phyloP scores from a whole-genome alignment of 2,797 vertebrate genomes.

The Gymnocypris eckloni region DNA sequence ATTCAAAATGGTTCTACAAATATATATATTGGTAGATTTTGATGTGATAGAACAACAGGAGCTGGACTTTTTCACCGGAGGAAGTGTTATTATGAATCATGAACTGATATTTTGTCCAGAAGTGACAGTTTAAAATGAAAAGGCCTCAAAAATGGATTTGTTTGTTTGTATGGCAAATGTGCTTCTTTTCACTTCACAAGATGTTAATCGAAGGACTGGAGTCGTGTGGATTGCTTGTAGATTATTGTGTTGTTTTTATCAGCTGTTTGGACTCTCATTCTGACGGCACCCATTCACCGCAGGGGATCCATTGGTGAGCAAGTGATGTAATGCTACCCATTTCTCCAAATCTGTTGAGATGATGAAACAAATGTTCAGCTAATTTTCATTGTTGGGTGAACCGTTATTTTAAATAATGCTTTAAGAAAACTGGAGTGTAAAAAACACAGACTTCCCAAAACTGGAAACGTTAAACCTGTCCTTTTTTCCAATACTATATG shows the following conservation, averaged over 20 bases:
- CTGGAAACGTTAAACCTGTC: neutral
- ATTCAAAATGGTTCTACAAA: neutral
- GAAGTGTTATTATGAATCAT: neutral
- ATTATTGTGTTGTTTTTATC: neutral
- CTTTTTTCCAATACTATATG: neutral
- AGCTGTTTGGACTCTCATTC: neutral
- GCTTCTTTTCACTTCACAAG: neutral
- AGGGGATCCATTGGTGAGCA: neutral
- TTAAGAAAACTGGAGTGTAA: conserved; percentile 27
- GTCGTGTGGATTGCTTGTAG: too few relatives aligned
- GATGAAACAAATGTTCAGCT: neutral
- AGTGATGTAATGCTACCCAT: neutral
- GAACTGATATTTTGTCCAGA: neutral
- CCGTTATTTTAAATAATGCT: neutral
- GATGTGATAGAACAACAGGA: neutral
- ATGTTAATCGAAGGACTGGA: neutral
- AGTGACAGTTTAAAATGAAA: neutral
- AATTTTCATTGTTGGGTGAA: neutral
- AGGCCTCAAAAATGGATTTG: neutral
- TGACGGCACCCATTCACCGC: neutral
- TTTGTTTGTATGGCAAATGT: neutral
- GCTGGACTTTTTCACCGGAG: neutral
- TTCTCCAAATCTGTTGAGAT: neutral
- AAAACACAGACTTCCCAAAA: neutral
- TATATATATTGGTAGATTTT: neutral